A percentile compares a stretch with the other conserved stretches of the same genome.
These are phyloP conservation scores for Syritta pipiens DNA, from an alignment of 2,888 invertebrate genomes.

Conservation along the genomic window DNA sequence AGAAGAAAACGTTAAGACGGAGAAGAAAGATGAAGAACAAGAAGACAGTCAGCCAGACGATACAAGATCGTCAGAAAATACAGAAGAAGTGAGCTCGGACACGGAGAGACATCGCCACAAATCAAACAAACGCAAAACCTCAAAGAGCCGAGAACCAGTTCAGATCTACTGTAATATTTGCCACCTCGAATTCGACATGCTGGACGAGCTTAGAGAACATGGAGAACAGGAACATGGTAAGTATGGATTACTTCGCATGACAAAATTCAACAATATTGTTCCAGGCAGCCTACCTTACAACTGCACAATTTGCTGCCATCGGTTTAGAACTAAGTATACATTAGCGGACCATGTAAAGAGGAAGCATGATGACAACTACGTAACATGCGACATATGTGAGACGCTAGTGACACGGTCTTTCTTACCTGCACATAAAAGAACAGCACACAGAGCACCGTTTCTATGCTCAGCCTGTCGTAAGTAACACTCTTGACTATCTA, in stretches of 20 bases:
- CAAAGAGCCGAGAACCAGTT: too few species aligned
- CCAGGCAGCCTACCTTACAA: constrained; percentile 5
- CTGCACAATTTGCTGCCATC: constrained; percentile 33
- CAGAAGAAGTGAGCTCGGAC: constrained; percentile 13
- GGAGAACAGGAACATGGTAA: constrained; percentile 64
- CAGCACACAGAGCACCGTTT: constrained; percentile 33
- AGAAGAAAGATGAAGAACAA: background rate
- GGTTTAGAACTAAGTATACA: constrained; percentile 13
- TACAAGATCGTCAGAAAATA: background rate
- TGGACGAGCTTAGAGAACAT: constrained; percentile 60
- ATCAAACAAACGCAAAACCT: background rate
- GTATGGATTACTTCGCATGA: too few species aligned
- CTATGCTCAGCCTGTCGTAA: constrained; percentile 70
- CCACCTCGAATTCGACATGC: constrained; percentile 23
- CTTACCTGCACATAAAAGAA: constrained; percentile 37
- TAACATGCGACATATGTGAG: constrained; percentile 41
- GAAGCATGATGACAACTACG: constrained; percentile 27
- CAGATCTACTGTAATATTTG: constrained; percentile 67
- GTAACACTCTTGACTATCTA: constrained; percentile 4
- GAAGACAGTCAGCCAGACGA: constrained; percentile 4
- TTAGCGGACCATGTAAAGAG: constrained; percentile 21
- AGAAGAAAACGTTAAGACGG: background rate
- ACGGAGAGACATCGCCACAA: constrained; percentile 7
- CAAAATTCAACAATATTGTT: background rate
- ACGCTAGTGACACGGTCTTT: constrained; percentile 12